Percentiles rank a stretch among this genome's conserved stretches.
phyloP scores from a whole-genome alignment of 2,888 invertebrate genomes.

The Agriopis marginaria region DNA sequence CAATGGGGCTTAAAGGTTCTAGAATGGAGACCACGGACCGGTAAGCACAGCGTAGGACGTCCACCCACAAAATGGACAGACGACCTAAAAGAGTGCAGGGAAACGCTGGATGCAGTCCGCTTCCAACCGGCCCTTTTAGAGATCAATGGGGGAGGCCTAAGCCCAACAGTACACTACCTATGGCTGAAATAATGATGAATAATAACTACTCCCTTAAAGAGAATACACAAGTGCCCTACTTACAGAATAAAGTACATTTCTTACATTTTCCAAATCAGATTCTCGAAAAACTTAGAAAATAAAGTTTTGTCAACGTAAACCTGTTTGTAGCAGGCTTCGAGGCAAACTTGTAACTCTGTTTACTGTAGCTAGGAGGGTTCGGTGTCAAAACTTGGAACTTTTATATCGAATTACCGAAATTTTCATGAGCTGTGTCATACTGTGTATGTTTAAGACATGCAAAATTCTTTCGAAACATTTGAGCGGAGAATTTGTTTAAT shows the following conservation, averaged over 20 bases:
- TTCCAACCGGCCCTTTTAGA: too few species aligned
- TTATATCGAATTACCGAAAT: slow-evolving; percentile 38
- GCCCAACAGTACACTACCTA: too few species aligned
- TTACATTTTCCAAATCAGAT: slow-evolving; percentile 26
- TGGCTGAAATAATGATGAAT: too few species aligned
- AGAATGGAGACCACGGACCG: too few species aligned
- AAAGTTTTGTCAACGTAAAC: slow-evolving; percentile 33
- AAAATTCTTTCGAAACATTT: slow-evolving; percentile 16
- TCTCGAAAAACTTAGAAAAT: slow-evolving; percentile 23
- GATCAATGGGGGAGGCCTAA: too few species aligned
- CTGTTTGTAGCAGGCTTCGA: slow-evolving; percentile 31
- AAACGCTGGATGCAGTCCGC: too few species aligned
- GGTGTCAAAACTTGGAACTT: slow-evolving; percentile 37
- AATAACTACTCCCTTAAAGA: neutral
- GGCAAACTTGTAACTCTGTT: slow-evolving; percentile 35
- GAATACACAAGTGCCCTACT: slow-evolving; percentile 20
- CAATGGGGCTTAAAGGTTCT: too few species aligned
- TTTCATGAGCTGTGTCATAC: slow-evolving; percentile 23
- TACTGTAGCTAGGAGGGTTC: slow-evolving; percentile 26
- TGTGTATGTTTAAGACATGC: slow-evolving; percentile 18
- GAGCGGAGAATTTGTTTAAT: slow-evolving; percentile 19
- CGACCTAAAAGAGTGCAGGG: too few species aligned
- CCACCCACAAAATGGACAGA: too few species aligned
- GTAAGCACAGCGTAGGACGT: too few species aligned
- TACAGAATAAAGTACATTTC: slow-evolving; percentile 14